phyloP scores from a whole-genome alignment of 2,888 invertebrate species.

The Hofmannophila pseudospretella region DNA sequence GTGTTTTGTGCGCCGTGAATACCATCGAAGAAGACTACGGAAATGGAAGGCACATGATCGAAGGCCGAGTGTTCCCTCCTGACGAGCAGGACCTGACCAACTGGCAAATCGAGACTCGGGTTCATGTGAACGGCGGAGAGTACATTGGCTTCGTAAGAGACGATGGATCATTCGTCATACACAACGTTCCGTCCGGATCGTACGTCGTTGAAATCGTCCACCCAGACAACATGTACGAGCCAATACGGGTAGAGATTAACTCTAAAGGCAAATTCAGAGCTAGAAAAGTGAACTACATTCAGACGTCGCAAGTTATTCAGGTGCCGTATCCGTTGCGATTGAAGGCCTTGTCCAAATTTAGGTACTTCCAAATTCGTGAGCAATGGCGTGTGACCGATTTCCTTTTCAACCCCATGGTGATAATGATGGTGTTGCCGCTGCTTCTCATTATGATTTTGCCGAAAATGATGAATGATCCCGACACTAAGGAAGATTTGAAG shows the following conservation, averaged over 20 bases:
- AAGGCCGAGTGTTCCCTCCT: slow-evolving; percentile 88
- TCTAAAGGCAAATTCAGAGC: slow-evolving; percentile 98
- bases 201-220: slow-evolving; percentile 95
- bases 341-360: slow-evolving; percentile 87
- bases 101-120: slow-evolving; percentile 87
- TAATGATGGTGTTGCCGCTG: slow-evolving; percentile 97
- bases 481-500: slow-evolving; percentile 96
- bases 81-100: slow-evolving; percentile 78
- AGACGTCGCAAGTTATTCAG: slow-evolving; percentile 92
- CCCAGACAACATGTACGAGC: slow-evolving; percentile 95
- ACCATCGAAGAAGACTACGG: slow-evolving; percentile 56
- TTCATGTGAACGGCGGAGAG: slow-evolving; percentile 93
- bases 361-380: slow-evolving; percentile 95
- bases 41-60: slow-evolving; percentile 83
- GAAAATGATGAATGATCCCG: slow-evolving; percentile 98
- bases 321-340: slow-evolving; percentile 95
- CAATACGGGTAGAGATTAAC: slow-evolving; percentile 97
- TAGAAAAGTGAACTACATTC: slow-evolving; percentile 94
- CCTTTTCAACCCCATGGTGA: slow-evolving; percentile 97
- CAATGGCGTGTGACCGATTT: slow-evolving; percentile 98
- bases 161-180: slow-evolving; percentile 93
- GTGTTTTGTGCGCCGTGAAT: slow-evolving; percentile 36
- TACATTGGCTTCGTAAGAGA: slow-evolving; percentile 91
- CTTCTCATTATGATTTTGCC: slow-evolving; percentile 94
- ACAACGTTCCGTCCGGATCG: slow-evolving; percentile 93